A percentile compares a stretch with the other conserved stretches of the same genome.
These are phyloP conservation scores for Drosophila arizonae DNA, from an alignment of 1,140 invertebrate species.

Conservation along the genomic window DNA sequence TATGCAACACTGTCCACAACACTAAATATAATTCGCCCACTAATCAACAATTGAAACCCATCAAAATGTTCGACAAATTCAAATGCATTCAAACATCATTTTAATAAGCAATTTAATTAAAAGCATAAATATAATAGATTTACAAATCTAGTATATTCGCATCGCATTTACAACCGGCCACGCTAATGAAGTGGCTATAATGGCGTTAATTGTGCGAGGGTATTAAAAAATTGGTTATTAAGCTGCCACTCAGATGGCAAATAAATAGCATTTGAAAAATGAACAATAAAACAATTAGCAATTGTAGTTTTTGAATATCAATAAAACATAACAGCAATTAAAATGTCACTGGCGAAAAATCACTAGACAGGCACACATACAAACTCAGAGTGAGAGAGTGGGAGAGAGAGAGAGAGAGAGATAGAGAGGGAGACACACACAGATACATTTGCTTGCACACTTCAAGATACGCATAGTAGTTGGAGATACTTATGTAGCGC, in stretches of 20 bases:
- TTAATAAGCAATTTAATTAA: neutral
- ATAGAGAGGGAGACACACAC: conserved; percentile 2
- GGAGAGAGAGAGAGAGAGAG: too few relatives aligned
- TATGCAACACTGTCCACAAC: too few relatives aligned
- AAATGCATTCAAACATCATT: neutral
- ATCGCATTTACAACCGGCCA: conserved; percentile 21
- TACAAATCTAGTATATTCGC: neutral
- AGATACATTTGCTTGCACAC: conserved; percentile 7
- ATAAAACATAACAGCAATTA: conserved; percentile 80
- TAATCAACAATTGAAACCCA: too few relatives aligned
- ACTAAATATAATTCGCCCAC: too few relatives aligned
- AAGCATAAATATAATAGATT: conserved; percentile 10
- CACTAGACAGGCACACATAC: conserved; percentile 38
- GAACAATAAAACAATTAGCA: conserved; percentile 80
- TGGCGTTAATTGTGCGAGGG: conserved; percentile 71
- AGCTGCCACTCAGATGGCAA: conserved; percentile 70
- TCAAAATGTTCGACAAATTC: neutral
- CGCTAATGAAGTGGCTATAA: conserved; percentile 63
- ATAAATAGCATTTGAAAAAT: conserved; percentile 64
- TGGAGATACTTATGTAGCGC: conserved; percentile 30
- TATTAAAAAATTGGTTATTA: conserved; percentile 78
- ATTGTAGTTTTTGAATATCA: conserved; percentile 78
- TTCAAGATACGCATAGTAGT: conserved; percentile 22
- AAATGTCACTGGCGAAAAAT: conserved; percentile 79
- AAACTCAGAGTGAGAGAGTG: conserved; percentile 14